Percentiles rank a stretch among this genome's conserved stretches.
Conservation (phyloP, 2,888 invertebrate species). For the Resseliella maxima region DNA sequence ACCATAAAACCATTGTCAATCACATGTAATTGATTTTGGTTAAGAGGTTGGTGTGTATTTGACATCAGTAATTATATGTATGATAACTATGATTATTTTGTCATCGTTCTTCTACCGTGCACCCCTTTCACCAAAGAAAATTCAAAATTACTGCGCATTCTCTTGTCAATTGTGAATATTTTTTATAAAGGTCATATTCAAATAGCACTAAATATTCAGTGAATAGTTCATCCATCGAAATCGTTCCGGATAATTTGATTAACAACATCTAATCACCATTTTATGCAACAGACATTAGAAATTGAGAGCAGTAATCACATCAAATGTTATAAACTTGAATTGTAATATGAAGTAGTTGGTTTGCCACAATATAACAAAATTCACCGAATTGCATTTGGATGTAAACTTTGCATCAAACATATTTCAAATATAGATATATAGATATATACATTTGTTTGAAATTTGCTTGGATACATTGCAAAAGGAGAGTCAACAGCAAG, state of each 20-base stretch:
- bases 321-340: background rate
- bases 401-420: background rate
- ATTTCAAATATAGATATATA: background rate
- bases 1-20: background rate
- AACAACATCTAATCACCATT: background rate
- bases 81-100: too few relatives aligned
- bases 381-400: background rate
- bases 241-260: background rate
- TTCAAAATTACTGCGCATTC: too few relatives aligned
- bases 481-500: background rate
- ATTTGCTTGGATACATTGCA: too few relatives aligned
- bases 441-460: too few relatives aligned
- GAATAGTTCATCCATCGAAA: background rate
- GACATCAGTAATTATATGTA: background rate
- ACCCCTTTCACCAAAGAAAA: background rate
- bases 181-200: background rate
- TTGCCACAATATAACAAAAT: background rate
- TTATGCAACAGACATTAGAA: background rate
- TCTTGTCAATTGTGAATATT: background rate
- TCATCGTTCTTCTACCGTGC: too few relatives aligned
- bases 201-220: background rate
- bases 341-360: background rate
- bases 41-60: constrained; percentile 14
- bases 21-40: background rate
- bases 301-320: background rate